Conservation (phyloP, 2,797 vertebrate species). For the Poecilia gillii region DNA sequence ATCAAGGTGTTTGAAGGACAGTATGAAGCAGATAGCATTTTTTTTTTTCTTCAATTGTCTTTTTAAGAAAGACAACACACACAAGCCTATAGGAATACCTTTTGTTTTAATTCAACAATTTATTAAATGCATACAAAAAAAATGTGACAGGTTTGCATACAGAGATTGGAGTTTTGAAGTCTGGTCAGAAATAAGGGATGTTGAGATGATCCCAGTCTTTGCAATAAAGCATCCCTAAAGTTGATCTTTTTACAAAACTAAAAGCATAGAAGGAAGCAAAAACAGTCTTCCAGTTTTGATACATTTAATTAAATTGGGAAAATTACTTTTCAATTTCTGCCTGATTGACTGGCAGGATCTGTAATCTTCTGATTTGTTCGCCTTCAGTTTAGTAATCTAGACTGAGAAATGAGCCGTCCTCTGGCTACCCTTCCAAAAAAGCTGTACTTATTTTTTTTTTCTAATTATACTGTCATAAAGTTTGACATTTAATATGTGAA, state of each 20-base stretch:
- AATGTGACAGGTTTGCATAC: too few species aligned
- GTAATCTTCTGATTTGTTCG: not conserved
- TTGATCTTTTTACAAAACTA: not conserved
- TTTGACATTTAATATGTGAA: constrained; percentile 6
- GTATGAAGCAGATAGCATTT: not conserved
- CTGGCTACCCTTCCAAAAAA: constrained; percentile 7
- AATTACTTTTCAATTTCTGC: not conserved
- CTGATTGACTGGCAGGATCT: not conserved
- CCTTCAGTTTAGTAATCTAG: not conserved
- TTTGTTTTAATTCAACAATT: not conserved
- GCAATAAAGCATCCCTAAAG: not conserved
- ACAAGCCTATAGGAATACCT: not conserved
- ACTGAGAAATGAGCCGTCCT: not conserved
- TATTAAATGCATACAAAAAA: not conserved
- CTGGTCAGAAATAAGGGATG: not conserved
- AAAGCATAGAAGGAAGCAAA: not conserved
- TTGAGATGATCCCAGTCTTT: not conserved
- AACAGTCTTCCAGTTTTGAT: not conserved
- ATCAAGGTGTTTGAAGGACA: not conserved
- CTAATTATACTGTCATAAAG: constrained; percentile 4
- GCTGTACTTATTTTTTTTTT: not conserved
- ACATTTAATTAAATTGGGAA: not conserved
- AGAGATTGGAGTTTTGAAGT: not conserved
- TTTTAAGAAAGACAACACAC: not conserved
- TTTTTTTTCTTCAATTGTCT: not conserved